Evolutionary conservation across 2,113 vertebrate species (phyloP).

Genomic region (Barnardius zonarius): DNA sequence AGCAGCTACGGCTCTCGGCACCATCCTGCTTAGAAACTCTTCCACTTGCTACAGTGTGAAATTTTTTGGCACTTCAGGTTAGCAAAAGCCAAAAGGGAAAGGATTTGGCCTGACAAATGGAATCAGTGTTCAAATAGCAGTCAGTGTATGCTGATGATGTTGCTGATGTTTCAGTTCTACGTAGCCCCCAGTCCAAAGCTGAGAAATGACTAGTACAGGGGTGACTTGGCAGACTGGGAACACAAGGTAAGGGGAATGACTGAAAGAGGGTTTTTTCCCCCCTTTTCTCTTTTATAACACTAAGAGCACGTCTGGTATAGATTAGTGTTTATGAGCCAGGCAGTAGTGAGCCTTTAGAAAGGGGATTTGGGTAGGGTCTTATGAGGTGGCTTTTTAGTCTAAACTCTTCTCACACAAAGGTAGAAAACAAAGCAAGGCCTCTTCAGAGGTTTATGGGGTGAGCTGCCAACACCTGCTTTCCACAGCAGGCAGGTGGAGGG

Average conservation of each 20-base stretch:
- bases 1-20: background rate
- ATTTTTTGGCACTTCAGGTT: background rate
- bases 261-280: background rate
- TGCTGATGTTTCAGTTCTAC: background rate
- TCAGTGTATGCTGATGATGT: background rate
- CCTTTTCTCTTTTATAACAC: background rate
- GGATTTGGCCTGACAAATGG: background rate
- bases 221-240: background rate
- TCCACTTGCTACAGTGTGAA: background rate
- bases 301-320: background rate
- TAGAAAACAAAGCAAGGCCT: background rate
- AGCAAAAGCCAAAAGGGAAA: background rate
- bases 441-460: background rate
- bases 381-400: background rate
- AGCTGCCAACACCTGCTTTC: slow-evolving; percentile 15
- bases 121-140: background rate
- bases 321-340: slow-evolving; percentile 42
- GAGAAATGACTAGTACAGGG: background rate
- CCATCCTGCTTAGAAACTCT: background rate
- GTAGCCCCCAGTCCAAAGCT: background rate
- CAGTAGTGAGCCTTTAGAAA: background rate
- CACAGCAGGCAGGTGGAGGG: background rate
- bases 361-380: background rate
- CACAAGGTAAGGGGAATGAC: background rate
- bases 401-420: background rate